Evolutionary conservation across 2,888 invertebrate species (phyloP).

Genomic region (Lordiphosa andalusiaca): DNA sequence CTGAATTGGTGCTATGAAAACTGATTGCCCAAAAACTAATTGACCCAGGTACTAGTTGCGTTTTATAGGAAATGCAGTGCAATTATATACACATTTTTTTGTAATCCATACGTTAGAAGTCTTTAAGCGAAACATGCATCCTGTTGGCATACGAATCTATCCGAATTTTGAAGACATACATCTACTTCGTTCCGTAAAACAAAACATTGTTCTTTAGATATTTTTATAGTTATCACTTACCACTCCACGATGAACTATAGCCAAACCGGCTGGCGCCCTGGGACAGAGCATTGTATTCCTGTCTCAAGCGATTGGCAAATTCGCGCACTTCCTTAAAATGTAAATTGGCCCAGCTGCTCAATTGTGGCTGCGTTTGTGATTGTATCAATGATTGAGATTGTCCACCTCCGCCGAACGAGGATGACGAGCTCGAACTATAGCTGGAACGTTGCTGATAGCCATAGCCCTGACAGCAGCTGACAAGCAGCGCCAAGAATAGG

Average conservation of each 20-base stretch:
- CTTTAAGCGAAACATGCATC: no score
- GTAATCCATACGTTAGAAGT: no score
- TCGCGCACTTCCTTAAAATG: constrained; percentile 73
- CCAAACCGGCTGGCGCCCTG: constrained; percentile 45
- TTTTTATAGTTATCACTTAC: no score
- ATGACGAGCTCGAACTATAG: constrained; percentile 48
- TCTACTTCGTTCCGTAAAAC: no score
- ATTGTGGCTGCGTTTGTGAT: constrained; percentile 38
- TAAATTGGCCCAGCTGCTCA: constrained; percentile 71
- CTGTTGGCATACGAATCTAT: no score
- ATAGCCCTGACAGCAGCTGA: constrained; percentile 48
- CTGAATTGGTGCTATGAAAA: no score
- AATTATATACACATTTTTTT: not conserved
- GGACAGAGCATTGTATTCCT: constrained; percentile 74
- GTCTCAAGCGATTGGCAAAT: constrained; percentile 72
- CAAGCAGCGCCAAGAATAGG: constrained; percentile 59
- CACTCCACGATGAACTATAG: constrained; percentile 60
- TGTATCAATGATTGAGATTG: constrained; percentile 20
- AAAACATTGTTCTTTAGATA: no score
- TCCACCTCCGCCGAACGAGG: constrained; percentile 35
- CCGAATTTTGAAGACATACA: no score
- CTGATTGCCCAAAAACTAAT: no score
- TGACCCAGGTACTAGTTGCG: no score
- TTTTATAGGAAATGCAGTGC: no score
- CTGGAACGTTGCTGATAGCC: constrained; percentile 39